Base-by-base conservation (phyloP, 1,140 invertebrate species). In the Polyergus mexicanus region DNA sequence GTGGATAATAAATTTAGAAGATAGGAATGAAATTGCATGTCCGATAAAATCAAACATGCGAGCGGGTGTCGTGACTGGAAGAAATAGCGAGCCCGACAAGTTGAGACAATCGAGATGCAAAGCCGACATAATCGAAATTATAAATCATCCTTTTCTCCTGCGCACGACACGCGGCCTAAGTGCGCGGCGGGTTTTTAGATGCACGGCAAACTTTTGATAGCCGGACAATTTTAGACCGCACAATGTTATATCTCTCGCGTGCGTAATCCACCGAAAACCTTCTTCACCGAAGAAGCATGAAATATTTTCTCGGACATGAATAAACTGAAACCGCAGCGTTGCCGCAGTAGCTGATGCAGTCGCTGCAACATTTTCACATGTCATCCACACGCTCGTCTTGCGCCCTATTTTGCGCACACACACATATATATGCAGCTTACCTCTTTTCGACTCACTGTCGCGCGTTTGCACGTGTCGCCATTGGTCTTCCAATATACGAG, bases 301-400 rank as follows among this genome's bases (percentile, higher is more conserved):
- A 93, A 94, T 92, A 94, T 94, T 94, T 93, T 89, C 84, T 75
- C 81, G 47, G 44, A 87, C 91, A 91, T 91, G 93, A 93, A 94
- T 94, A 94, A 94, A 93, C 56, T 28, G 75, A 16, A 78, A 62
- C 81, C 71, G 81, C 90, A 77, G 77, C 66, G 71, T 89, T 87
- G 74, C 68, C 66, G 88, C 89, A 83, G 87, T 86, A 80, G 72
- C 69, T 38, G 66, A 58, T 80, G 77, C 85, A 72, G 84, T 83
- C 60, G 66, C 71, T 76, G 76, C 85, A 65, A 56, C 86, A 78
- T 86, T 91, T 89, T 89, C 89, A 86, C 35, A 35, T 60, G 47
- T 81, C 44, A 51, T 71, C 86, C 84, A 80, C 75, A 78, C 65
- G 80, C 68, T 58, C 58, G 7, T 51, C 10, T 10, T n/a, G n/a